Base-by-base conservation (phyloP, 2,113 vertebrate species). In the Thalassarche chlororhynchos region DNA sequence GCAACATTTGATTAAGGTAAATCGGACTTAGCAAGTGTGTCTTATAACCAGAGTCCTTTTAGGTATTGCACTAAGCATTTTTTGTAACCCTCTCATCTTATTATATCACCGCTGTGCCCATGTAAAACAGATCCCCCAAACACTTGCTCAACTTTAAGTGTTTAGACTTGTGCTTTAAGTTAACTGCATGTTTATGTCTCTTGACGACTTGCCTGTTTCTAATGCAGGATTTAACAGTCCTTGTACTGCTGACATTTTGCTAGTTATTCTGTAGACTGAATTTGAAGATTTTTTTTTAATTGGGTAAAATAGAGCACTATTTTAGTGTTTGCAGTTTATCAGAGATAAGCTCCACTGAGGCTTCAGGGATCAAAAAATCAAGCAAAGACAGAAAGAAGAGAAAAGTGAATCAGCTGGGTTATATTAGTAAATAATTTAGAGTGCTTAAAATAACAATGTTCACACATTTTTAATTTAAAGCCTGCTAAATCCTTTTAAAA, bases 401-500 rank as follows among this genome's bases (percentile, higher is more conserved):
- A 85, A 90, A 95, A 55, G 70, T 66, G 40, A 96, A 95, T 90
- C 70, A 91, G 79, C 84, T 91, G 92, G 72, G 61, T 93, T 98
- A 96, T 97, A 97, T 97, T 96, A 97, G 93, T 97, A 97, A 98
- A 98, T 98, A 98, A 98, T 98, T 97, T 97, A 98, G 75, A 96
- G 66, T 97, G 90, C 74, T 98, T 98, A 98, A 98, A 98, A 98
- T 93, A 98, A 98, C 95, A 96, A 60, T 95, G 86, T 97, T 97
- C 97, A 97, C 96, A 89, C 92, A 96, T 98, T 98, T 98, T 98
- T 97, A 98, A 98, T 98, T 98, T 98, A 98, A 98, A 97, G 68
- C 69, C 83, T 96, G 91, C 86, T 98, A 97, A 97, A 97, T 88
- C 95, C 94, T 95, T 97, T 98, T 97, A 98, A 98, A 98, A 98